These are phyloP conservation scores for Condylostylus longicornis DNA, from an alignment of 1,140 invertebrate genomes.

Conservation along the genomic window DNA sequence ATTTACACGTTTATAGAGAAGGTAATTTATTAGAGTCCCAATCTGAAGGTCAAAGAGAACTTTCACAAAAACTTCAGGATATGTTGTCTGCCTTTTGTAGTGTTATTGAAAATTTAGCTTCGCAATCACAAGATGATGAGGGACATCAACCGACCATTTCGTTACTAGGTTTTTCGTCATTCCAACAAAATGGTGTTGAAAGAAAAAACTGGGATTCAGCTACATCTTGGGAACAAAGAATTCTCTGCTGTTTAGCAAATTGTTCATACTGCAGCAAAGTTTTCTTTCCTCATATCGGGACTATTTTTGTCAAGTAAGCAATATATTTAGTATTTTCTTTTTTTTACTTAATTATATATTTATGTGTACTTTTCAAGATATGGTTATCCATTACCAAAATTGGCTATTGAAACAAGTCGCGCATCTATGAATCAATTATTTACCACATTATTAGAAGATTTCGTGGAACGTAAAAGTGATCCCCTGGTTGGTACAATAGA, in stretches of 20 bases:
- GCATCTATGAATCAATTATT: conserved; percentile 47
- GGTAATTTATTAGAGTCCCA: conserved; percentile 44
- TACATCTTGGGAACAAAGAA: conserved; percentile 59
- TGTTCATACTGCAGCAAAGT: conserved; percentile 66
- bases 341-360: conserved; percentile 4
- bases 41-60: conserved; percentile 42
- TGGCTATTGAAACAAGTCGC: conserved; percentile 41
- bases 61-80: conserved; percentile 53
- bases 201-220: conserved; percentile 10
- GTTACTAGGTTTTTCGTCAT: conserved; percentile 43
- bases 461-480: conserved; percentile 84
- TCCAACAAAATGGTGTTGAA: conserved; percentile 31
- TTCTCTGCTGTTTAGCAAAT: conserved; percentile 79
- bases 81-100: conserved; percentile 50
- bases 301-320: conserved; percentile 38
- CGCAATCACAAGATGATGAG: conserved; percentile 44
- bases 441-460: conserved; percentile 58
- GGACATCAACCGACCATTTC: conserved; percentile 43
- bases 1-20: conserved; percentile 30
- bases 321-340: background rate
- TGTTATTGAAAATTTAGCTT: conserved; percentile 48
- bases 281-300: conserved; percentile 54
- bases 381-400: conserved; percentile 55
- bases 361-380: conserved; percentile 31
- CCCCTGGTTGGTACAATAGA: conserved; percentile 86